Percentiles rank a stretch among this genome's conserved stretches.
Conservation (phyloP, 2,113 vertebrate species). For the Nematolebias whitei region DNA sequence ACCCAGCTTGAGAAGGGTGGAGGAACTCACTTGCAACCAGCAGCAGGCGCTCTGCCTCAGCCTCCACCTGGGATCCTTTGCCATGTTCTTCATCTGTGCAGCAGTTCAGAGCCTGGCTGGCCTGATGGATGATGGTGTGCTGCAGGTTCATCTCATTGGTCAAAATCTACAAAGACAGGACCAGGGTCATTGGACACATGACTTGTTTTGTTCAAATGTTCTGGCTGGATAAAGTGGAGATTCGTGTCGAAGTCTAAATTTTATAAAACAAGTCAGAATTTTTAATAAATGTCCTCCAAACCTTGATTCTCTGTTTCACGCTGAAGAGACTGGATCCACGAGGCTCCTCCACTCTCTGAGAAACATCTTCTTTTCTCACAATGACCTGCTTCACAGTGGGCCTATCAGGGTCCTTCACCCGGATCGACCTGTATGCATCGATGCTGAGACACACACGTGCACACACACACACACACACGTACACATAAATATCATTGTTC, state of each 20-base stretch:
- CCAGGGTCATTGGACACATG: background rate
- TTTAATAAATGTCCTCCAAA: conserved; percentile 41
- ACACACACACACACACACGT: background rate
- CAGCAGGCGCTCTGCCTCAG: conserved; percentile 93
- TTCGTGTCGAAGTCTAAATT: no score
- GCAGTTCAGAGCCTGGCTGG: conserved; percentile 97
- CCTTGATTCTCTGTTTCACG: conserved; percentile 94
- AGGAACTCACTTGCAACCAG: conserved; percentile 88
- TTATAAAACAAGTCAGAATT: background rate
- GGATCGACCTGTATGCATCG: conserved; percentile 91
- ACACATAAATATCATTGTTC: no score
- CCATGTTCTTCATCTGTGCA: conserved; percentile 96
- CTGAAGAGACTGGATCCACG: conserved; percentile 76
- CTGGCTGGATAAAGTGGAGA: background rate
- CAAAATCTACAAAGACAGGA: conserved; percentile 57
- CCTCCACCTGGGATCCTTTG: conserved; percentile 94
- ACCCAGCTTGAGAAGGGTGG: no score
- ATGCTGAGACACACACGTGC: conserved; percentile 74
- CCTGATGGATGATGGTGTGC: conserved; percentile 95
- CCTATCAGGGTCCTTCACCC: conserved; percentile 88
- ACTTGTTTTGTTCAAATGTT: background rate
- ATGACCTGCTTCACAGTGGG: conserved; percentile 89
- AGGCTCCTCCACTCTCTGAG: conserved; percentile 79
- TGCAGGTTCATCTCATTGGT: conserved; percentile 92
- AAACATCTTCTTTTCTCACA: conserved; percentile 88